These are phyloP conservation scores for Gasteruption jaculator DNA, from an alignment of 2,888 invertebrate species.

Conservation along the genomic window DNA sequence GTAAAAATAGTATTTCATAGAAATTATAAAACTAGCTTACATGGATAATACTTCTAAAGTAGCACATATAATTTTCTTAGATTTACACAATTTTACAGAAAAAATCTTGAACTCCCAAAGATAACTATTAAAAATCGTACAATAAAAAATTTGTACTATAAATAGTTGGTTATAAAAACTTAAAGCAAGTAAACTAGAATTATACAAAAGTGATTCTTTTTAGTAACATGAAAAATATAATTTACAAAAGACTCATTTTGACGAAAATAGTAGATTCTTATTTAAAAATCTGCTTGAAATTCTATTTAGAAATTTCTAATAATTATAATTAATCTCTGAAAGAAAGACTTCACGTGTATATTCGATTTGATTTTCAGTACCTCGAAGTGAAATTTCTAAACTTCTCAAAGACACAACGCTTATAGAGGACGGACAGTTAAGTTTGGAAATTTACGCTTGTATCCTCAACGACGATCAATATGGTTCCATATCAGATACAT, in stretches of 20 bases:
- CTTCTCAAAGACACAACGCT: constrained; percentile 68
- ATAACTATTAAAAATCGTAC: no score
- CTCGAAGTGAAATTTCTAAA: constrained; percentile 54
- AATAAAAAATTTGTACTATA: no score
- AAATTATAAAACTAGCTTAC: constrained; percentile 9
- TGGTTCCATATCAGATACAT: constrained; percentile 75
- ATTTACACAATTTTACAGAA: no score
- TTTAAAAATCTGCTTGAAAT: no score
- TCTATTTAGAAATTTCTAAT: no score
- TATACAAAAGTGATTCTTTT: neutral
- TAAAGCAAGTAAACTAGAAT: no score
- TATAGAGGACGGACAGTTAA: constrained; percentile 66
- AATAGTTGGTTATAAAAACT: no score
- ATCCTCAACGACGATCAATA: constrained; percentile 79
- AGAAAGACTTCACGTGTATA: no score
- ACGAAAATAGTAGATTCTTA: constrained; percentile 1
- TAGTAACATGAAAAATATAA: constrained; percentile 49
- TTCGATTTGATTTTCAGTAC: constrained; percentile 48
- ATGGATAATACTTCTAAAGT: constrained; percentile 7
- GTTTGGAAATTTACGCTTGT: constrained; percentile 74
- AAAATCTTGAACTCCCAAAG: no score
- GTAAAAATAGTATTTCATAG: constrained; percentile 20
- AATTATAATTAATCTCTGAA: no score
- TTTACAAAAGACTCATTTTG: neutral
- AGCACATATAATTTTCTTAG: no score